Base-by-base conservation (phyloP, 2,797 vertebrate genomes). In the Channallabes apus region DNA sequence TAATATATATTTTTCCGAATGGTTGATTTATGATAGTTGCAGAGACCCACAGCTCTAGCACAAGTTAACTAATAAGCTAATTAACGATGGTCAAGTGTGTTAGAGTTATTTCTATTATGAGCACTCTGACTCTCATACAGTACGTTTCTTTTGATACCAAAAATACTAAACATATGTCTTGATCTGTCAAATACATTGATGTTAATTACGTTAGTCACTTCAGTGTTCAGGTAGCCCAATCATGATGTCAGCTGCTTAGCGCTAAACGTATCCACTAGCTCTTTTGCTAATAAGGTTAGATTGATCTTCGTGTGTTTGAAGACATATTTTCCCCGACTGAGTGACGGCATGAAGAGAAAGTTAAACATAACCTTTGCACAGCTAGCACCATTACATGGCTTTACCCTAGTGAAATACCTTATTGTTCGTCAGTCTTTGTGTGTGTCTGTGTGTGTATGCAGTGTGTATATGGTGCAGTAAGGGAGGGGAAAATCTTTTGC, bases 401-500 rank as follows among this genome's bases (percentile, higher is more conserved):
- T 51, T 67, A 54, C 14, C n/a, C 8, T 54, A 51, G 61, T 54
- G 9, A 67, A 80, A 54, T 51, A 51, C 22, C 58, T 59, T 61
- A 27, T 20, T 20, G 46, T 59, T 83, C 18, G 65, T 41, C 51
- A 41, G 58, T 54, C 46, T 75, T 35, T 35, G 29, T 18, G 20
- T 73, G 29, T 62, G 35, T 32, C 9, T 20, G 69, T 61, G 22
- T 82, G 27, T 75, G 54, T 82, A 51, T 65, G 80, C 18, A 9
- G 12, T 71, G 7, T 71, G 20, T 71, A 59, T 82, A 29, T n/a
- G 20, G 84, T 67, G 79, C 67, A 29, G 79, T 12, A 65, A 85
- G 61, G 59, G 82, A 87, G 54, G 77, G 82, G 38, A 86, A 85
- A 85, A 85, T 68, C 15, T 78, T 65, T 17, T 3, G 8, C 87